Evolutionary conservation across 2,797 vertebrate species (phyloP).

Genomic region (Philypnodon macrostomus): DNA sequence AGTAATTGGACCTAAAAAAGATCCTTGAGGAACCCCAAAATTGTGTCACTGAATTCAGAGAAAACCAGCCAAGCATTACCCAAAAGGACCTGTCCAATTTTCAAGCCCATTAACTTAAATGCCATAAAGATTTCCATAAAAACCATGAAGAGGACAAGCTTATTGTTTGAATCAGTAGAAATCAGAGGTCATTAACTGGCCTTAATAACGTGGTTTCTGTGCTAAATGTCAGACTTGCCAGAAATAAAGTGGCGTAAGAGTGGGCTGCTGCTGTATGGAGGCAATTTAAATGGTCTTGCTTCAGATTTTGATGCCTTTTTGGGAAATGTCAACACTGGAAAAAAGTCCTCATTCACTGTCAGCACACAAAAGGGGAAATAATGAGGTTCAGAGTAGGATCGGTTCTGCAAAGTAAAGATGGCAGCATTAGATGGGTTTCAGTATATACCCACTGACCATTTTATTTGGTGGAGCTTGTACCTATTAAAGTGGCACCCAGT

Average conservation of each 20-base stretch:
- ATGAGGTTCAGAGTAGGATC: slow-evolving; percentile 38
- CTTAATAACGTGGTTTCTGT: slow-evolving; percentile 20
- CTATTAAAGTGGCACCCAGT: too few species aligned
- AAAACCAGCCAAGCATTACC: neutral
- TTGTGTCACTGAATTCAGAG: neutral
- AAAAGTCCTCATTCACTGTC: slow-evolving; percentile 54
- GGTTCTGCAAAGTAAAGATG: slow-evolving; percentile 32
- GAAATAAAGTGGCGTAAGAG: slow-evolving; percentile 53
- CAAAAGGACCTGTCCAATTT: slow-evolving; percentile 3
- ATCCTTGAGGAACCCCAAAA: neutral
- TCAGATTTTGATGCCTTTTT: slow-evolving; percentile 54
- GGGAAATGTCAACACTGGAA: slow-evolving; percentile 62
- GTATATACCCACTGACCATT: too few species aligned
- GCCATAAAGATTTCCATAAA: slow-evolving; percentile 7
- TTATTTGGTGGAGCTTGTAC: too few species aligned
- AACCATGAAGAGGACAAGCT: slow-evolving; percentile 1
- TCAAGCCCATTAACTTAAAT: slow-evolving; percentile 15
- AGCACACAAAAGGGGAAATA: slow-evolving; percentile 40
- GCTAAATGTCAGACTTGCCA: slow-evolving; percentile 60
- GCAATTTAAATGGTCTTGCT: slow-evolving; percentile 37
- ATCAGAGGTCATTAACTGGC: slow-evolving; percentile 6
- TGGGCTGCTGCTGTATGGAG: slow-evolving; percentile 22
- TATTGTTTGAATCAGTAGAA: slow-evolving; percentile 7
- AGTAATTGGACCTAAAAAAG: neutral
- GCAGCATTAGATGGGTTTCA: slow-evolving; percentile 35